phyloP scores from a whole-genome alignment of 2,113 vertebrate species.

The Scophthalmus maximus region DNA sequence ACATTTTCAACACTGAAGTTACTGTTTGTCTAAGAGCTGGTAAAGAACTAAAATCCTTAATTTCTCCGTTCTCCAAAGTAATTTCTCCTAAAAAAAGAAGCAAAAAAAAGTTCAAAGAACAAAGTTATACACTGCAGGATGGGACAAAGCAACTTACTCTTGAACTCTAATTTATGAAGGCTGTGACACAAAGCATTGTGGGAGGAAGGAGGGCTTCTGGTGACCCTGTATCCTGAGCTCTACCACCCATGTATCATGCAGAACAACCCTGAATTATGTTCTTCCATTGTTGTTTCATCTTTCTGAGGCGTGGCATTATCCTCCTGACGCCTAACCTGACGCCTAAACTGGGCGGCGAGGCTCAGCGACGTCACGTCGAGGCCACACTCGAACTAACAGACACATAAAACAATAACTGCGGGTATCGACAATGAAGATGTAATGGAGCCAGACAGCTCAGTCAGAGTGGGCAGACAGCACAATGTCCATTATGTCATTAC shows the following conservation, averaged over 20 bases:
- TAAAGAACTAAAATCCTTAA: conserved; percentile 10
- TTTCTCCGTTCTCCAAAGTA: neutral
- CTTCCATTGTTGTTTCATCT: conserved; percentile 47
- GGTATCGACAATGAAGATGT: neutral
- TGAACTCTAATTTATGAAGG: conserved; percentile 26
- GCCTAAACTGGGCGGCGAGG: conserved; percentile 4
- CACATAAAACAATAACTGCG: neutral
- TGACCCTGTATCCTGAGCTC: conserved; percentile 19
- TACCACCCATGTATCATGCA: conserved; percentile 23
- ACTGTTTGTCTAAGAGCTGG: conserved; percentile 1
- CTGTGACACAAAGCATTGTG: conserved; percentile 21
- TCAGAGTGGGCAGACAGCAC: neutral
- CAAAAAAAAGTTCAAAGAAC: neutral
- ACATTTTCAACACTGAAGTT: neutral
- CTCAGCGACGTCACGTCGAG: neutral
- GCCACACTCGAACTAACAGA: neutral
- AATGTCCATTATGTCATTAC: neutral
- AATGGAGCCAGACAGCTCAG: neutral
- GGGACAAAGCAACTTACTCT: neutral
- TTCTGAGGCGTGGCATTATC: conserved; percentile 39
- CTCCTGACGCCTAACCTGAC: neutral
- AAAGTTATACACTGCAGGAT: neutral
- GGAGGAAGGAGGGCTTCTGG: conserved; percentile 18
- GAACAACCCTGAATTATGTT: conserved; percentile 52
- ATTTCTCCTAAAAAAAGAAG: no score